Base-by-base conservation (phyloP, 1,140 invertebrate species). In the Bathynomus jamesi region DNA sequence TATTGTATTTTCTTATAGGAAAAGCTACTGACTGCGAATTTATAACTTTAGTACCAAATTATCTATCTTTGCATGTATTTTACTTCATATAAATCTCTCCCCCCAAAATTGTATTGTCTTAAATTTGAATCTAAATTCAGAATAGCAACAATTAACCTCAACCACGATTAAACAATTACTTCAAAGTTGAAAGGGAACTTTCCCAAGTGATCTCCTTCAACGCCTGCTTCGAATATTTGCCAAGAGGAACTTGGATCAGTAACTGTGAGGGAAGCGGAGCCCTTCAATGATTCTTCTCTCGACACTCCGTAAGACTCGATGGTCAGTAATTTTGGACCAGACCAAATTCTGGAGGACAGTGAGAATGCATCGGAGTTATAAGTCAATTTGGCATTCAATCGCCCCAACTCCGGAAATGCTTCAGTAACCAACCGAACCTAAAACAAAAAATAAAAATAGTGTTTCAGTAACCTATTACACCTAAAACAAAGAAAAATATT, bases 151-250 rank as follows among this genome's bases (percentile, higher is more conserved):
- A n/a, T n/a, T n/a, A n/a, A n/a, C n/a, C n/a, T n/a, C n/a, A n/a
- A n/a, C n/a, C 5, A 5, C 2, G 21, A 53, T 17, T 53, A 53
- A 21, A 17, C 7, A 40, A 11, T 53, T 10, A 74, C 72, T 65
- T 74, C 53, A 30, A 74, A 74, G 60, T 70, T 74, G n/a, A 61
- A 30, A 24, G 72, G 72, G 28, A 74, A 70, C 24, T 21, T 13
- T 3, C 72, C 72, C 0, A 70, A 29, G 64, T 74, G 72, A 40
- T 74, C 68, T 10, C 46, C 61, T 4, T 70, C 53, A 11, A 74
- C 0, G n/a, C 13, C 31, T 1, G 70, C 27, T 53, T 66, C 28
- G 4, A 65, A 25, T 8, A 40, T 70, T 25, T 29, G 63, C 72
- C 69, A 70, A n/a, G 64, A 27, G 7, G 40, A 17, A n/a, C 40